Evolutionary conservation across 2,113 vertebrate genomes (phyloP), one percentile per base, ranked within the genome.

Genomic region (Apeltes quadracus): DNA sequence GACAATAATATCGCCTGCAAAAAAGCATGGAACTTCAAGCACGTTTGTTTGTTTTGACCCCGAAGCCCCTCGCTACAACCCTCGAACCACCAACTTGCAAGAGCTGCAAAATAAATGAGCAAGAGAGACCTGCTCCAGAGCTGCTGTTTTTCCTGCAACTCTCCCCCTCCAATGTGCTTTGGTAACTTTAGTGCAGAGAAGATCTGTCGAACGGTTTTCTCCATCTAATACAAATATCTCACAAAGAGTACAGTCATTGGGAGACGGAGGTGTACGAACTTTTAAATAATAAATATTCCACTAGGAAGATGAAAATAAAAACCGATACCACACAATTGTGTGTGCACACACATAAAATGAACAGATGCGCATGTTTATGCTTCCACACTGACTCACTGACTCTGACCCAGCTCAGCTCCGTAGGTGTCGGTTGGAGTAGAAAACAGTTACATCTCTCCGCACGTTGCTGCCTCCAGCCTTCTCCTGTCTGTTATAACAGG

Each of bases 1-100:
- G 83, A 76, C 55, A 82, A 80, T 66, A 78, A 69, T 70, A 87
- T 84, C 83, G 87, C 90, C 79, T 82, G 87, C 75, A 85, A 91
- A 85, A 91, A 89, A 88, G 82, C 83, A 62, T n/a, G 51, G 71
- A 79, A 78, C 83, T 82, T 81, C 79, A 86, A 79, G 75, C n/a
- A 39, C 12, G 61, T 77, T 79, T 87, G 86, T 87, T 92, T 91
- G 81, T 88, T 84, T 87, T 89, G 84, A 90, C 89, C 90, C 84
- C 13, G 18, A 50, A 88, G 78, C 82, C 81, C 80, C 55, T 65
- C 50, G 68, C 61, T 64, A 22, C 63, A 83, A 61, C 70, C 73
- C 39, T 71, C 77, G 63, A 82, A 82, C 72, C 73, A 67, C 44
- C 43, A 54, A 79, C 72, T 79, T 83, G 72, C 69, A 63, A 75